Conservation (phyloP, 1,140 invertebrate species). For the Drosophila dunni region DNA sequence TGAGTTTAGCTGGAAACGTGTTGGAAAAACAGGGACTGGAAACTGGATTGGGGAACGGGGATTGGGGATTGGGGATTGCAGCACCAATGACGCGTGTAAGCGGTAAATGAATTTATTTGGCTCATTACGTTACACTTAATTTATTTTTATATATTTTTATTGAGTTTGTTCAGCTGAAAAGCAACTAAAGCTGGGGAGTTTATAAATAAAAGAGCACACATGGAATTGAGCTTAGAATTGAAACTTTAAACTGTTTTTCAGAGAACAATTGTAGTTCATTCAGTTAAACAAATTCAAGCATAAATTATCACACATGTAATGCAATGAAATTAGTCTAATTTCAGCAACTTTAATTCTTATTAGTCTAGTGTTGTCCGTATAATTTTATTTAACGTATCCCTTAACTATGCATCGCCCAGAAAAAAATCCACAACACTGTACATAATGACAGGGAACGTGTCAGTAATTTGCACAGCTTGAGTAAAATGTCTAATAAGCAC, state of each 20-base stretch:
- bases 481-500: conserved; percentile 71
- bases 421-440: conserved; percentile 44
- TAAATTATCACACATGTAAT: too few relatives aligned
- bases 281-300: too few relatives aligned
- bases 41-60: too few relatives aligned
- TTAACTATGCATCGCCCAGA: not conserved
- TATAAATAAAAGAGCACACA: too few relatives aligned
- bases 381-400: conserved; percentile 1
- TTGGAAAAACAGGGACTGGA: not conserved
- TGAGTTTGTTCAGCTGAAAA: conserved; percentile 49
- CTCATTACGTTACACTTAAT: conserved; percentile 71
- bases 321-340: not conserved
- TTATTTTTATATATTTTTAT: conserved; percentile 75
- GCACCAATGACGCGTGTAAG: conserved; percentile 59
- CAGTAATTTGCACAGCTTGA: conserved; percentile 61
- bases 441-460: conserved; percentile 60
- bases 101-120: conserved; percentile 77
- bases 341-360: not conserved
- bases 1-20: conserved; percentile 47
- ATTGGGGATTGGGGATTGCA: conserved; percentile 13
- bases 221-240: too few relatives aligned
- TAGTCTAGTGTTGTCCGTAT: not conserved
- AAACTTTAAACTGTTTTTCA: too few relatives aligned
- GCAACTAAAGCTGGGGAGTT: not conserved
- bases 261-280: too few relatives aligned